phyloP scores from a whole-genome alignment of 2,797 vertebrate species.

The Capromys pilorides region DNA sequence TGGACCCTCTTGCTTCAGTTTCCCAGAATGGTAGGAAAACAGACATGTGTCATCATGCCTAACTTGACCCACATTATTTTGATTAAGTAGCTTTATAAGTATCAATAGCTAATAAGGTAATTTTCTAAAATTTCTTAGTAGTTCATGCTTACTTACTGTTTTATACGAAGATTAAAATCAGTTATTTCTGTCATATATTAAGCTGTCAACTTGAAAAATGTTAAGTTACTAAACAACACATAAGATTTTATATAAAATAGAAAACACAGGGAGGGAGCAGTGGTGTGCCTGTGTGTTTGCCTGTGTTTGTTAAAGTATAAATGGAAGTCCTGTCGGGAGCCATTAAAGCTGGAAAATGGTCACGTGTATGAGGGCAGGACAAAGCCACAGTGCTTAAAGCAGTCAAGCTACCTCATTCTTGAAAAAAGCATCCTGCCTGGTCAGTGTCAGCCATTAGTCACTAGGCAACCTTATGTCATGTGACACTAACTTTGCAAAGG shows the following conservation, averaged over 20 bases:
- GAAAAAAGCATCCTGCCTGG: no score
- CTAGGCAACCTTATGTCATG: no score
- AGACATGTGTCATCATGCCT: not conserved
- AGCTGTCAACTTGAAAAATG: not conserved
- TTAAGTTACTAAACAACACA: not conserved
- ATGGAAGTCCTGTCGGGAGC: not conserved
- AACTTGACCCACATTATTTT: not conserved
- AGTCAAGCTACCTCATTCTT: no score
- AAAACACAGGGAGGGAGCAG: not conserved
- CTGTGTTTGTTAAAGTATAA: not conserved
- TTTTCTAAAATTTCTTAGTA: slow-evolving; percentile 11
- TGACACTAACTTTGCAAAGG: no score
- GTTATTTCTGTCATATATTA: not conserved
- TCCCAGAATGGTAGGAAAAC: not conserved
- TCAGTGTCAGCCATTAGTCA: no score
- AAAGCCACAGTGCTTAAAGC: no score
- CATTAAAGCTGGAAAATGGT: no score
- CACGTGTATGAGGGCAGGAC: no score
- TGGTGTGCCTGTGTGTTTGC: not conserved
- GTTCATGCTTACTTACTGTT: not conserved
- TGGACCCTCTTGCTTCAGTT: not conserved
- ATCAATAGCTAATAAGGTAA: not conserved
- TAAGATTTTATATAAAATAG: not conserved
- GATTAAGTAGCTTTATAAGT: not conserved
- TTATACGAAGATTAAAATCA: slow-evolving; percentile 13